Evolutionary conservation across 2,113 vertebrate species (phyloP), one percentile per base, ranked within the genome.

Genomic region (Gymnocephalus cernua): DNA sequence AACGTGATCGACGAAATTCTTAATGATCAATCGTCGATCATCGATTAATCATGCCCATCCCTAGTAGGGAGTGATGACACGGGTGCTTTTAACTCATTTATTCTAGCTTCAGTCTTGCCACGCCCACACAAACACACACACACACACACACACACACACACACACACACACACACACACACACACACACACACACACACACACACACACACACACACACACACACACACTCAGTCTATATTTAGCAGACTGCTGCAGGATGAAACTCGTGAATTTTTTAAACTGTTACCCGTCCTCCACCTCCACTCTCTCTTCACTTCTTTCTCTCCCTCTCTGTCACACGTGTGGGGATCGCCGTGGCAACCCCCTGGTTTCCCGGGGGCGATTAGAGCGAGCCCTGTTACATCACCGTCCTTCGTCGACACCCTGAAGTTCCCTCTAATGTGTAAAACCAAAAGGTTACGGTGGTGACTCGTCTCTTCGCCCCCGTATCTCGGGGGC

Each of bases 211-310:
- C 23, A 57, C 54, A 6, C 54, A 15, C 56, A 58, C 56, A 58
- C 27, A 25, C 59, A 15, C 47, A 8, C 29, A 3, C 16, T 16
- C 4, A 2, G 63, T 79, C 81, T 92, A 91, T 88, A 82, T 91
- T 89, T 91, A 89, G 84, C 53, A 0, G 18, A 4, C 50, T 12
- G 74, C 71, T 80, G 74, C 84, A 84, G 86, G 51, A 88, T 84
- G 86, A 88, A 91, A 85, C 82, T 88, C 63, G 41, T 91, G 65
- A 91, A 92, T 92, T 79, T 91, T 92, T 92, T 27, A 89, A 78
- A 79, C 85, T 84, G 64, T 69, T 80, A 83, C 58, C 56, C 44
- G 35, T 77, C 74, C 74, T 83, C 74, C 48, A 10, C 38, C 69
- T 61, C 59, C 41, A 10, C 19, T 51, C 78, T 74, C 82, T 29